Conservation (phyloP, 2,888 invertebrate genomes). For the Formica aserva region DNA sequence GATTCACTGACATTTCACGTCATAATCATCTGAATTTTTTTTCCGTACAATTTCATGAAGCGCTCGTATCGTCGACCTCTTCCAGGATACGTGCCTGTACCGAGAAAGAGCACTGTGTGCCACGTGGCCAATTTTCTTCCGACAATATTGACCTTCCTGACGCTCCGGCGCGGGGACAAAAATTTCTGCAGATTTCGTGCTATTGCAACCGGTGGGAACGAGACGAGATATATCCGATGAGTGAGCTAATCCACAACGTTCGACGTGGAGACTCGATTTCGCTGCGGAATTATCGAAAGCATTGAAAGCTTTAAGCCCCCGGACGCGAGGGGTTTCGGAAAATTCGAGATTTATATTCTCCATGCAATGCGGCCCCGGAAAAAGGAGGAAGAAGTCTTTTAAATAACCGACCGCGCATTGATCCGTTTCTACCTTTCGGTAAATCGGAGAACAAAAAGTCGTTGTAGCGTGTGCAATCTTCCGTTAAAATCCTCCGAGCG, state of each 20-base stretch:
- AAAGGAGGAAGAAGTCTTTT: slow-evolving; percentile 53
- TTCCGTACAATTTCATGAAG: slow-evolving; percentile 35
- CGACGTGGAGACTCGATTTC: slow-evolving; percentile 73
- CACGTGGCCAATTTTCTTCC: slow-evolving; percentile 78
- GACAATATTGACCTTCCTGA: slow-evolving; percentile 77
- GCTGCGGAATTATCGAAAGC: slow-evolving; percentile 71
- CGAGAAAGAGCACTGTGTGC: slow-evolving; percentile 61
- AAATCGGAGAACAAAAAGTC: slow-evolving; percentile 15
- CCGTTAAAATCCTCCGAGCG: slow-evolving; percentile 15
- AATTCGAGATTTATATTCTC: slow-evolving; percentile 74
- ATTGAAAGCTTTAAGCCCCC: slow-evolving; percentile 70
- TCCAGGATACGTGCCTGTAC: slow-evolving; percentile 66
- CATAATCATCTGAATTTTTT: slow-evolving; percentile 45
- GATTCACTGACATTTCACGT: slow-evolving; percentile 9
- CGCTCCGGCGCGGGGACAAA: slow-evolving; percentile 67
- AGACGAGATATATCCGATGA: slow-evolving; percentile 65
- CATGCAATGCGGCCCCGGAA: slow-evolving; percentile 26
- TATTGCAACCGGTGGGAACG: slow-evolving; percentile 53
- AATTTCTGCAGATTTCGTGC: slow-evolving; percentile 71
- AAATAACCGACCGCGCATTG: slow-evolving; percentile 33
- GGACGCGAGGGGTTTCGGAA: slow-evolving; percentile 58
- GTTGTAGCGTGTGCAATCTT: background rate
- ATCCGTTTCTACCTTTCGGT: slow-evolving; percentile 26
- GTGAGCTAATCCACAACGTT: slow-evolving; percentile 72
- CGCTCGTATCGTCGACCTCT: slow-evolving; percentile 61